phyloP scores from a whole-genome alignment of 2,888 invertebrate genomes.

The Nomada lathburiana region DNA sequence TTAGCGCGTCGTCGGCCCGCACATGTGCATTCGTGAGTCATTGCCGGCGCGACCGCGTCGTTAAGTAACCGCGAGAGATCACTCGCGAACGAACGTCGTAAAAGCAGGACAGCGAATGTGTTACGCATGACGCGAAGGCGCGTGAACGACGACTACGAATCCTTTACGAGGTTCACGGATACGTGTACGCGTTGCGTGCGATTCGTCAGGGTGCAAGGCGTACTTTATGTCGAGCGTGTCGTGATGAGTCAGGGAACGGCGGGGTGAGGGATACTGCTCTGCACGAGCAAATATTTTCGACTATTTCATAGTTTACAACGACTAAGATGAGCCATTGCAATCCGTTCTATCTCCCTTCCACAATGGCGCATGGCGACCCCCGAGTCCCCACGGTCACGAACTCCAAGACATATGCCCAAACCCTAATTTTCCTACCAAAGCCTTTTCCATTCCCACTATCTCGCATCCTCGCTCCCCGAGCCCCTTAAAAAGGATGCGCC shows the following conservation, averaged over 20 bases:
- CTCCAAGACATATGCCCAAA: too few species aligned
- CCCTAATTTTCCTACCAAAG: too few species aligned
- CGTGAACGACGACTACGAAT: constrained; percentile 27
- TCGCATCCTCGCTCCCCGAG: too few species aligned
- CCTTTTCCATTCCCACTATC: too few species aligned
- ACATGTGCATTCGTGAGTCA: constrained; percentile 52
- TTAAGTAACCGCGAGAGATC: constrained; percentile 56
- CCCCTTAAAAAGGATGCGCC: too few species aligned
- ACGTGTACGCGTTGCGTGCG: constrained; percentile 40
- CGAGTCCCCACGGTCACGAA: too few species aligned
- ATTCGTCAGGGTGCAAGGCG: constrained; percentile 46
- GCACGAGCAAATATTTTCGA: too few species aligned
- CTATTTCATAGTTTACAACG: too few species aligned
- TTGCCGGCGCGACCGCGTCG: constrained; percentile 51
- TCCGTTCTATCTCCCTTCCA: too few species aligned
- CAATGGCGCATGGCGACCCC: too few species aligned
- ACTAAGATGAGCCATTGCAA: too few species aligned
- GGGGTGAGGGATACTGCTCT: background rate
- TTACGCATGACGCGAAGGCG: background rate
- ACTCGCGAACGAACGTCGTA: constrained; percentile 43
- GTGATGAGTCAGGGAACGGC: constrained; percentile 34
- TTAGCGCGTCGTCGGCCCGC: background rate
- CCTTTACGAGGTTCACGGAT: constrained; percentile 45
- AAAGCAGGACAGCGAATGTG: constrained; percentile 7
- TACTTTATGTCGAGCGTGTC: constrained; percentile 49